phyloP scores from a whole-genome alignment of 2,888 invertebrate species.

The Heliconius aoede region DNA sequence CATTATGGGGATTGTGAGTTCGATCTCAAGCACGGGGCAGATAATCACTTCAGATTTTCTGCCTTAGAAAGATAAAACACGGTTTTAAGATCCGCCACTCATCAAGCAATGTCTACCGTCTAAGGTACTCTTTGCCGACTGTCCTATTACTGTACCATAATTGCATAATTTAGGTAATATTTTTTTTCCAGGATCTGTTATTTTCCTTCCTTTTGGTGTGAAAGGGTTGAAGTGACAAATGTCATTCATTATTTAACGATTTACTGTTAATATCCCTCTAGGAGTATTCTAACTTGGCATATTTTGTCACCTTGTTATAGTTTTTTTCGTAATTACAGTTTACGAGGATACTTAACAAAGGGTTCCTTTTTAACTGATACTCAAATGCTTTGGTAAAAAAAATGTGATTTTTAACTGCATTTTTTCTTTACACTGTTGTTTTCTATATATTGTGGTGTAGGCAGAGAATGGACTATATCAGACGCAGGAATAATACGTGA shows the following conservation, averaged over 20 bases:
- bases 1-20: too few relatives aligned
- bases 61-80: too few relatives aligned
- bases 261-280: slow-evolving; percentile 46
- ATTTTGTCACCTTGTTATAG: slow-evolving; percentile 42
- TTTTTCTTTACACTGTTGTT: not conserved
- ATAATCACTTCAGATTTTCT: too few relatives aligned
- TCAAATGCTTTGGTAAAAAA: not conserved
- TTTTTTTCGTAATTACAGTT: slow-evolving; percentile 7
- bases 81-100: too few relatives aligned
- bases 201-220: slow-evolving; percentile 37
- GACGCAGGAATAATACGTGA: too few relatives aligned
- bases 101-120: too few relatives aligned
- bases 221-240: slow-evolving; percentile 69
- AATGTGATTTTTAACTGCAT: not conserved
- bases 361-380: not conserved
- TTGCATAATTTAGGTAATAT: not conserved
- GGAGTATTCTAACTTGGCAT: slow-evolving; percentile 4
- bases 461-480: too few relatives aligned
- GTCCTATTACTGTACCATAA: not conserved
- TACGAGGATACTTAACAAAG: too few relatives aligned
- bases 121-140: too few relatives aligned
- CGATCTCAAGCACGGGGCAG: too few relatives aligned
- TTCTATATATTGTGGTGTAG: too few relatives aligned
- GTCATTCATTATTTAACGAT: slow-evolving; percentile 73
- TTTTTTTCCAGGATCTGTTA: slow-evolving; percentile 13